phyloP scores from a whole-genome alignment of 2,888 invertebrate genomes.

The Phanerotoma sp. region DNA sequence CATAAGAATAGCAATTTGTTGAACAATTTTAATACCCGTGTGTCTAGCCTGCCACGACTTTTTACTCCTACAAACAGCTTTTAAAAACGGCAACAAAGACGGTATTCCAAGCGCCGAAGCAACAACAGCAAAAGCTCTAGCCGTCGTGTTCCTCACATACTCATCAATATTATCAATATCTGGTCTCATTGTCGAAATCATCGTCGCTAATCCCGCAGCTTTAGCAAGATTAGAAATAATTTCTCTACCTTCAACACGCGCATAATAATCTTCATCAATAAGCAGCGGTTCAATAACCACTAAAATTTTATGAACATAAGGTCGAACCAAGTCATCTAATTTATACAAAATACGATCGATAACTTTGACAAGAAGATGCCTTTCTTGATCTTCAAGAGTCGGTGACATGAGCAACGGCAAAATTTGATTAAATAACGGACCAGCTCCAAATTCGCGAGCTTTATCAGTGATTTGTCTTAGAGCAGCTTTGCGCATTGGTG shows the following conservation, averaged over 20 bases:
- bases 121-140: slow-evolving; percentile 99
- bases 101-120: slow-evolving; percentile 99
- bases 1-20: slow-evolving; percentile 99
- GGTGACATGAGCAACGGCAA: slow-evolving; percentile 99
- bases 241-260: slow-evolving; percentile 98
- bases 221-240: slow-evolving; percentile 99
- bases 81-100: slow-evolving; percentile 94
- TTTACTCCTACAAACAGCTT: slow-evolving; percentile 98
- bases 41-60: slow-evolving; percentile 99
- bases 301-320: slow-evolving; percentile 99
- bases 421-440: slow-evolving; percentile 98
- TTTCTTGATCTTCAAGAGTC: slow-evolving; percentile 98
- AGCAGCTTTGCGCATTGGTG: slow-evolving; percentile 98
- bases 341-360: slow-evolving; percentile 99
- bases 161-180: slow-evolving; percentile 99
- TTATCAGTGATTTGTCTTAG: slow-evolving; percentile 98
- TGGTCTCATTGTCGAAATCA: slow-evolving; percentile 99
- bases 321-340: slow-evolving; percentile 96
- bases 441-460: slow-evolving; percentile 97
- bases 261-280: slow-evolving; percentile 99
- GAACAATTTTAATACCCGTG: slow-evolving; percentile 99
- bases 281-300: slow-evolving; percentile 98
- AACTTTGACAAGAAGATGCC: slow-evolving; percentile 97
- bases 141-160: slow-evolving; percentile 99
- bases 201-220: slow-evolving; percentile 98